Conservation (phyloP, 1,140 invertebrate genomes). For the Philaenus spumarius region DNA sequence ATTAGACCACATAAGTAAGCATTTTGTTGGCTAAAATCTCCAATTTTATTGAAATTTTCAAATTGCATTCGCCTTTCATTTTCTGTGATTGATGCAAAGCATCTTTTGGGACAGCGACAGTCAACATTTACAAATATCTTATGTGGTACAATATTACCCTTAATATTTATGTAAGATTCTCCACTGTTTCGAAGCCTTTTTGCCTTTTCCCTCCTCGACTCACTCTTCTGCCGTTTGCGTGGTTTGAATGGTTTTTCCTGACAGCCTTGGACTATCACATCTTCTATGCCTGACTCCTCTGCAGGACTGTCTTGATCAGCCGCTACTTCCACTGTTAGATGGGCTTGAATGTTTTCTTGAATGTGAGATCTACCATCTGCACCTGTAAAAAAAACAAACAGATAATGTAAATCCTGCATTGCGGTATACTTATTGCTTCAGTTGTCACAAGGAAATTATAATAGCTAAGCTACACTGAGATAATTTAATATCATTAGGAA, state of each 20-base stretch:
- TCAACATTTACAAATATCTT: conserved; percentile 11
- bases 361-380: too few species aligned
- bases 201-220: not conserved
- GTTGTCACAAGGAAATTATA: too few species aligned
- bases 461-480: too few species aligned
- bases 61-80: too few species aligned
- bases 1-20: conserved; percentile 17
- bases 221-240: too few species aligned
- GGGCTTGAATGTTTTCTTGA: too few species aligned
- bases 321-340: too few species aligned
- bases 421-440: not conserved
- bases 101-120: conserved; percentile 16
- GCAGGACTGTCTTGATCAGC: too few species aligned
- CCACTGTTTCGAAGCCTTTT: conserved; percentile 7
- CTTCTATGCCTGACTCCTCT: too few species aligned
- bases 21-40: conserved; percentile 16
- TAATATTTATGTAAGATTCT: conserved; percentile 10
- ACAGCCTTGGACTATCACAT: conserved; percentile 2
- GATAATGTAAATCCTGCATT: not conserved
- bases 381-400: not conserved
- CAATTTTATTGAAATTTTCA: conserved; percentile 9
- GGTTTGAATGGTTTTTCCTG: not conserved
- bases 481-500: too few species aligned
- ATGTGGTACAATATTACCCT: conserved; percentile 7
- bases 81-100: conserved; percentile 12